Conservation (phyloP, 2,113 vertebrate genomes). For the Sinosuthora webbiana region DNA sequence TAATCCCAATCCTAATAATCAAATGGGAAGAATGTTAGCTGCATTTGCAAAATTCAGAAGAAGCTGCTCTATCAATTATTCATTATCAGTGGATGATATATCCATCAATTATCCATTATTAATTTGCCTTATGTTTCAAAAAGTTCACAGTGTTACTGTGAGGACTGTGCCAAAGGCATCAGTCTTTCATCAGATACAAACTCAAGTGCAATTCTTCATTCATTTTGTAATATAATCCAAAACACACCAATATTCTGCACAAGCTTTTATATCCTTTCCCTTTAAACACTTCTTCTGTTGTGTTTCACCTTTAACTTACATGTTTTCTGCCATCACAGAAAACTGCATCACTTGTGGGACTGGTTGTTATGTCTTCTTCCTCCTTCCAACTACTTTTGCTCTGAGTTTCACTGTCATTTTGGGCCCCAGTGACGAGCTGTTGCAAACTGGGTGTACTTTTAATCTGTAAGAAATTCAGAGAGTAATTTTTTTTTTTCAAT, state of each 20-base stretch:
- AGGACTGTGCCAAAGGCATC: neutral
- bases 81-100: neutral
- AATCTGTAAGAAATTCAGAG: constrained; percentile 67
- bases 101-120: neutral
- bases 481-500: no score
- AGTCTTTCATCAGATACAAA: neutral
- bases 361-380: neutral
- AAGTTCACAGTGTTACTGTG: neutral
- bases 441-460: constrained; percentile 75
- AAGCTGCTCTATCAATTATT: neutral
- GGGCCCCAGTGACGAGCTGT: constrained; percentile 65
- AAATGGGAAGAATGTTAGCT: neutral
- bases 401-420: constrained; percentile 15
- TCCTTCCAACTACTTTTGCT: constrained; percentile 7
- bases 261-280: neutral
- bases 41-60: neutral
- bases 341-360: neutral
- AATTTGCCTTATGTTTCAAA: neutral
- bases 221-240: neutral
- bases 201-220: neutral
- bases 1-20: neutral
- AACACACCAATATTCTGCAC: neutral
- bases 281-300: neutral
- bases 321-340: constrained; percentile 64
- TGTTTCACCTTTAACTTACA: constrained; percentile 49